phyloP scores from a whole-genome alignment of 2,797 vertebrate genomes.

The Coregonus sp. region DNA sequence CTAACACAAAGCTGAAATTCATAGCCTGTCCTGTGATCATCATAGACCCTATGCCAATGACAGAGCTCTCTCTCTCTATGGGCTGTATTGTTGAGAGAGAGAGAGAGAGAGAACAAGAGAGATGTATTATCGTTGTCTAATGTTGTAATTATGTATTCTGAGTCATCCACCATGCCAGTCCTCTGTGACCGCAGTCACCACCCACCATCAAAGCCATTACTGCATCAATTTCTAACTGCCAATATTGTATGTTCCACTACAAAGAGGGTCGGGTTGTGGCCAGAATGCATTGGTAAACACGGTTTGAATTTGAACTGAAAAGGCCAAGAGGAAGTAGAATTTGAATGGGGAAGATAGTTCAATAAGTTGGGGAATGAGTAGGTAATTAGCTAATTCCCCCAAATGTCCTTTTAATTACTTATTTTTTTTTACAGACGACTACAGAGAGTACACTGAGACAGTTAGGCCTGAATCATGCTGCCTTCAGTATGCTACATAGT shows the following conservation, averaged over 20 bases:
- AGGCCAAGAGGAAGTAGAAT: background rate
- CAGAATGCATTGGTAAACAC: background rate
- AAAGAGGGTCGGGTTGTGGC: too few species aligned
- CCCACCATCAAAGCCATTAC: constrained; percentile 45
- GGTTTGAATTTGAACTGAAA: background rate
- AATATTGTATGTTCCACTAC: constrained; percentile 11
- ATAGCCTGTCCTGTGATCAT: too few species aligned
- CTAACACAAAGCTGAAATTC: constrained; percentile 28
- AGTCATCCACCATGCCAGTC: constrained; percentile 51
- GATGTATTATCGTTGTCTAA: constrained; percentile 3
- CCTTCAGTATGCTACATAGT: too few species aligned
- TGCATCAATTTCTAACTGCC: constrained; percentile 8
- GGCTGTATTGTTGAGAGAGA: constrained; percentile 40
- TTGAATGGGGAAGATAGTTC: background rate
- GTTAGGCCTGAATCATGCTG: too few species aligned
- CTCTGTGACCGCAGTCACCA: constrained; percentile 34
- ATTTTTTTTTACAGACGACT: too few species aligned
- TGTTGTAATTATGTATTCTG: constrained; percentile 35
- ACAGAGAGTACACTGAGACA: too few species aligned
- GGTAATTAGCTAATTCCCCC: background rate
- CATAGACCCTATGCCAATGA: too few species aligned
- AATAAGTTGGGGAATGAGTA: too few species aligned
- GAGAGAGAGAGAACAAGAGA: too few species aligned
- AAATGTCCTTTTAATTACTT: too few species aligned
- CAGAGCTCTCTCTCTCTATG: background rate